Conservation (phyloP, 30 jellyfish, hydroid and myxozoan genomes). For the Nemopilema nomurai region DNA sequence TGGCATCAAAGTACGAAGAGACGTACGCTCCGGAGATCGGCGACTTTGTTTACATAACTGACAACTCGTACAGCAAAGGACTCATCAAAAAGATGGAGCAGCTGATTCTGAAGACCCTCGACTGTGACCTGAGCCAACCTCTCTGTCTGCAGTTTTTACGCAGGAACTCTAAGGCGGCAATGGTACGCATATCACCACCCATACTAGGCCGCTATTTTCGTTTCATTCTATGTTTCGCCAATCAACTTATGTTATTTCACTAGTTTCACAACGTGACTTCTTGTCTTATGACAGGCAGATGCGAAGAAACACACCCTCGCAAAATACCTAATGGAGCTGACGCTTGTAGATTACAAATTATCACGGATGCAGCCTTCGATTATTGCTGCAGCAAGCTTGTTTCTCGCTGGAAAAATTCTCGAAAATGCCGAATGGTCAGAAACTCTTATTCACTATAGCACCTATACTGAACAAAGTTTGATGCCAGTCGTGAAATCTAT, state of each 20-base stretch:
- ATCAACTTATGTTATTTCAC: no score
- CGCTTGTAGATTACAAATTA: constrained; percentile 67
- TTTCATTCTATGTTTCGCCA: no score
- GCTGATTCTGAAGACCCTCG: constrained; percentile 64
- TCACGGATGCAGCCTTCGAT: constrained; percentile 73
- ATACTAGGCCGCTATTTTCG: no score
- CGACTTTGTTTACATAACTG: constrained; percentile 96
- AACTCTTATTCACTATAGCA: constrained; percentile 78
- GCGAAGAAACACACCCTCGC: constrained; percentile 96
- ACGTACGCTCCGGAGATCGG: constrained; percentile 98
- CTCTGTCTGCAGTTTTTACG: constrained; percentile 82
- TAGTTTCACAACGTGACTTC: no score
- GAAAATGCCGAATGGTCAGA: constrained; percentile 89
- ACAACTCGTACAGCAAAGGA: constrained; percentile 86
- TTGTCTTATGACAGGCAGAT: constrained; percentile 94
- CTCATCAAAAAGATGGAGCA: constrained; percentile 86
- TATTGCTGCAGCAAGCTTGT: constrained; percentile 96
- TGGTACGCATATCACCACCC: constrained; percentile 67
- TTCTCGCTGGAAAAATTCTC: constrained; percentile 64
- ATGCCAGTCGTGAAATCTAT: constrained; percentile 53
- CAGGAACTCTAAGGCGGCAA: constrained; percentile 87
- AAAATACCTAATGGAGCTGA: constrained; percentile 91
- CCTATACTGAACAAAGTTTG: constrained; percentile 73
- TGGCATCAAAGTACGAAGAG: constrained; percentile 98
- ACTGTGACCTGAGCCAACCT: constrained; percentile 86